Base-by-base conservation (phyloP, 2,797 vertebrate genomes). In the Sebastes taczanowskii region DNA sequence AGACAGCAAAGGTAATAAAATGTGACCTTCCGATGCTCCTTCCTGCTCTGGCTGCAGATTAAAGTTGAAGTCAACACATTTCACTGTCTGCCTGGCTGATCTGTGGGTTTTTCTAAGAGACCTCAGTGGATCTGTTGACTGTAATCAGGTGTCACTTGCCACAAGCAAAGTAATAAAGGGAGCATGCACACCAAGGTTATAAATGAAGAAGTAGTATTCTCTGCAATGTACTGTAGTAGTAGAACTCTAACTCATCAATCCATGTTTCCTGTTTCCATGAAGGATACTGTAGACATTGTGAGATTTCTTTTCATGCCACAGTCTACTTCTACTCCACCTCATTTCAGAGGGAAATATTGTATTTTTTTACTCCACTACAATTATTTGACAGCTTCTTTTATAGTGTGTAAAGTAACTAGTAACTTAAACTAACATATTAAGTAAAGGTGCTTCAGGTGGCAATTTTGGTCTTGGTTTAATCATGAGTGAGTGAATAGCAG, bases 1-100 rank as follows among this genome's bases (percentile, higher is more conserved):
- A 65, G 67, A 78, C 42, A 30, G 23, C 56, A 22, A 13, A 64
- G 59, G 25, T 66, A 81, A 68, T 82, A 56, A 76, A 63, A 71
- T 38, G 29, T 71, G 68, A 71, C 75, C 49, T 79, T 77, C 63
- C n/a, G 6, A 22, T 34, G 35, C 30, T 29, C 11, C 23, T 16
- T 46, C 52, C 71, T 56, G 13, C 52, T 20, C 38, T 11, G n/a
- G 13, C 62, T 38, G 22, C 61, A 74, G 53, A 75, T 63, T 65
- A 59, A 52, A 81, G 46, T n/a, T 67, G 63, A 83, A 85, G 35
- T 42, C 42, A 11, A 11, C 32, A 11, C 64, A 77, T 74, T 46
- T 66, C n/a, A 23, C 53, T 6, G 42, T 71, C 73, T 68, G 25
- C 70, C 13, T n/a, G 53, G 14, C 16, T 77, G 65, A 81, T 62